Base-by-base conservation (phyloP, 2,113 vertebrate genomes). In the Proteles cristata region DNA sequence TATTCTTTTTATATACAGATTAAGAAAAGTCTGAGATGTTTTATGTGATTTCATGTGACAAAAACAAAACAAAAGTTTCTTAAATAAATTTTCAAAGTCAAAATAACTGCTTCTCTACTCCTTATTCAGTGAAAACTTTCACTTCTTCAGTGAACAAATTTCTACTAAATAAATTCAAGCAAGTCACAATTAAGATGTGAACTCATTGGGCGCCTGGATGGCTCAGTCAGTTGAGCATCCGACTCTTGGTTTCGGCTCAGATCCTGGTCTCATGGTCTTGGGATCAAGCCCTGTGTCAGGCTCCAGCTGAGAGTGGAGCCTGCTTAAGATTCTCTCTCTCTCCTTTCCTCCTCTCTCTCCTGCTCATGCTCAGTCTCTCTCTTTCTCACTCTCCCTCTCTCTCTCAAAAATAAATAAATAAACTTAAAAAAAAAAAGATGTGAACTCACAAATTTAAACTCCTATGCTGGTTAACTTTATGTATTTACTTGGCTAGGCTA, bases 71-170 rank as follows among this genome's bases (percentile, higher is more conserved):
- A 77, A 77, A 45, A 94, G 2, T 48, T 7, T 93, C 45, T 50
- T 33, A 84, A 76, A 50, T 45, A 50, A 11, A 16, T 71, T 97
- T 96, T 33, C 87, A 93, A 96, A 93, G 43, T 84, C 63, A 93
- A 71, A 96, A 55, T 90, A 94, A 96, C 7, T 35, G 17, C 11
- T 92, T 80, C 50, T 93, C 74, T 3, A 86, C 7, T 76, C 26
- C 14, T 73, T 95, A 88, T 63, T 86, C 26, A 45, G 11, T 90
- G 17, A 79, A 86, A 82, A 58, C 2, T 16, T 69, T 80, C 74
- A 69, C 68, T 93, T 73, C 45, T 83, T 92, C 76, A 92, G 25
- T 77, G 31, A 86, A 65, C 3, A 48, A 86, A 55, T 69, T 87
- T 93, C n/a, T 83, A 43, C 14, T 55, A 95, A 50, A 31, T 74